A percentile compares a stretch with the other conserved stretches of the same genome.
Conservation (phyloP, 2,888 invertebrate genomes). For the Chymomyza caudatula region DNA sequence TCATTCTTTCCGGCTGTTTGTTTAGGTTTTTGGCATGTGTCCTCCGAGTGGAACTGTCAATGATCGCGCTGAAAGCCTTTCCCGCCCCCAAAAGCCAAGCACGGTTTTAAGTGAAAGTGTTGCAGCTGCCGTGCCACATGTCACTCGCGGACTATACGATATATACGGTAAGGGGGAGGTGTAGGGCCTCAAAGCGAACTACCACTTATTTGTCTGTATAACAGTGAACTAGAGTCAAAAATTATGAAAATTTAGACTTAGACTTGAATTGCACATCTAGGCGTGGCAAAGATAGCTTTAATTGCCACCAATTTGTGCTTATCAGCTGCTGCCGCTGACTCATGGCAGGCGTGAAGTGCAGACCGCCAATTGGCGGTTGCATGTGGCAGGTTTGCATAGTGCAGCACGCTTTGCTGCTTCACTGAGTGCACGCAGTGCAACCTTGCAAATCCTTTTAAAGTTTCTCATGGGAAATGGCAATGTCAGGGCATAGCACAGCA, state of each 20-base stretch:
- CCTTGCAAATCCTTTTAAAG: slow-evolving; percentile 62
- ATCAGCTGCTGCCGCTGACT: slow-evolving; percentile 36
- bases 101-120: not conserved
- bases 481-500: not conserved
- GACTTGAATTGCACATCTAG: not conserved
- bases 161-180: no score
- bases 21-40: slow-evolving; percentile 31
- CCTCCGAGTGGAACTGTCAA: no score
- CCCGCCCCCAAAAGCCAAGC: no score
- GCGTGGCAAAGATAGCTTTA: slow-evolving; percentile 56
- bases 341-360: slow-evolving; percentile 15
- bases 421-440: slow-evolving; percentile 5
- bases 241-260: no score
- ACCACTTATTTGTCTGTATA: no score
- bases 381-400: not conserved
- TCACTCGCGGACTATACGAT: no score
- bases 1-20: slow-evolving; percentile 25
- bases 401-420: not conserved
- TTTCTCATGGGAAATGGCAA: slow-evolving; percentile 58
- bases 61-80: no score
- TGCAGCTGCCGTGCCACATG: slow-evolving; percentile 37
- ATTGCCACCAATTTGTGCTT: slow-evolving; percentile 71
- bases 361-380: slow-evolving; percentile 22
- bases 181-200: no score
- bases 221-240: no score